Evolutionary conservation across 2,113 vertebrate genomes (phyloP), one percentile per base, ranked within the genome.

Genomic region (Carassius gibelio): DNA sequence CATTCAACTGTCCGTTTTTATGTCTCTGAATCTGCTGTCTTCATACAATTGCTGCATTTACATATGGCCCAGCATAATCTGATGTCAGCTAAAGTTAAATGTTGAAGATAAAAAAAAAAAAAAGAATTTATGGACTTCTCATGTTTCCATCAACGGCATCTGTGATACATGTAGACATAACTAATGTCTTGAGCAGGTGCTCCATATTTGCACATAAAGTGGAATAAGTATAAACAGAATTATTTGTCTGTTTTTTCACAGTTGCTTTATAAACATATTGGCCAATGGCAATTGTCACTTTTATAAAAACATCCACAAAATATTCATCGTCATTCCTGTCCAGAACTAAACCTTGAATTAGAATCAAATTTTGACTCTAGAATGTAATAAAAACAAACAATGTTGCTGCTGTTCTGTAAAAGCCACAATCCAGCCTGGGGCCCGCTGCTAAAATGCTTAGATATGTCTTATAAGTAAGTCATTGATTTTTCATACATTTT

Each of bases 71-170:
- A 26, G 81, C 50, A 30, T 55, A 79, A 68, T 85, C 62, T 52
- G 5, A 36, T 21, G 34, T 78, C 83, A 68, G 82, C 45, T 82
- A 84, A 88, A 88, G 88, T 78, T 89, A 81, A 88, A 91, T 89
- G 87, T 88, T 84, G 30, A 30, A 30, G 30, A 30, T 90, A 23
- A 89, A 72, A 11, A 34, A 86, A 87, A 76, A 64, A 85, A 89
- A 89, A 88, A 66, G 75, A 89, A 91, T 93, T 88, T 90, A 90
- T 88, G 86, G 57, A 45, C 34, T 1, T 80, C 84, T 93, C 86
- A 2, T 17, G 84, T 93, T 93, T 89, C 91, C 64, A 13, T 21
- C 36, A 80, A 74, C 61, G 36, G 76, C 77, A 88, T 86, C 69
- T 88, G 62, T 80, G 64, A 81, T 80, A 83, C 83, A 88, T 69